These are phyloP conservation scores for Heteromormyrus szaboi DNA, from an alignment of 2,797 vertebrate genomes.

Conservation along the genomic window DNA sequence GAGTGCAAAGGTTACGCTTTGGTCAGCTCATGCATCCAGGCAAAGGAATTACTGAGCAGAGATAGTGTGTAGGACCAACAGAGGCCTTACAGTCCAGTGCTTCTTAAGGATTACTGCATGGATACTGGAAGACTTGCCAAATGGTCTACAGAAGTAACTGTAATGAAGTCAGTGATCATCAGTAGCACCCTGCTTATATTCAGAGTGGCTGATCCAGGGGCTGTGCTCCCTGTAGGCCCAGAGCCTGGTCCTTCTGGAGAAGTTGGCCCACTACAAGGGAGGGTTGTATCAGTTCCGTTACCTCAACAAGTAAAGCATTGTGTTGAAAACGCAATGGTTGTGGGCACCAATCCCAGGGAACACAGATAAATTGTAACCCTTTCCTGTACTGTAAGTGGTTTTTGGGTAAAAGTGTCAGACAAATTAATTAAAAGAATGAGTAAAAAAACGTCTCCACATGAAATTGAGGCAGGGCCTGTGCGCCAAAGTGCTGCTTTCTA, in stretches of 20 bases:
- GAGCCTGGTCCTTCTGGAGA: neutral
- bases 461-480: neutral
- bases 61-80: neutral
- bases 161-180: neutral
- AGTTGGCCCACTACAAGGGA: neutral
- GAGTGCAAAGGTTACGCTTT: neutral
- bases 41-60: neutral
- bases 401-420: neutral
- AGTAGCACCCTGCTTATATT: neutral
- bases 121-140: neutral
- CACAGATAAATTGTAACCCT: neutral
- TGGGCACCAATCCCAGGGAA: neutral
- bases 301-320: neutral
- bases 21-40: neutral
- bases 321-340: neutral
- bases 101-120: neutral
- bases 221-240: neutral
- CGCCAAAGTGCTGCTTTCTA: neutral
- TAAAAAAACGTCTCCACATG: neutral
- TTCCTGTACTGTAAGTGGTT: neutral
- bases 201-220: neutral
- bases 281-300: neutral
- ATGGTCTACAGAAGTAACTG: neutral
- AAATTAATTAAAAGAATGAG: neutral
- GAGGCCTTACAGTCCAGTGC: neutral